These are phyloP conservation scores for Sphaeramia orbicularis DNA, from an alignment of 2,797 vertebrate species.

Conservation along the genomic window DNA sequence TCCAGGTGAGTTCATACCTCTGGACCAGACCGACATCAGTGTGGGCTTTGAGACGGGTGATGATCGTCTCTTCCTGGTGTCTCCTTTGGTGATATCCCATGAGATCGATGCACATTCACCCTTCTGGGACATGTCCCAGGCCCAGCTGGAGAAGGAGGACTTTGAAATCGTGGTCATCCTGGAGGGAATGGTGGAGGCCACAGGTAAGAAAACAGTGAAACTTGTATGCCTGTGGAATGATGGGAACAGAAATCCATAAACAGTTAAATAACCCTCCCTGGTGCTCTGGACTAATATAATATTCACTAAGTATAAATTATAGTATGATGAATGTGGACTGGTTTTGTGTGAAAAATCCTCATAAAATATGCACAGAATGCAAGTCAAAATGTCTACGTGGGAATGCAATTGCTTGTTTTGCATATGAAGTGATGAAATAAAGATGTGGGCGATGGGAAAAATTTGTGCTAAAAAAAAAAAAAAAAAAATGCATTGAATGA, in stretches of 20 bases:
- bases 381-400: neutral
- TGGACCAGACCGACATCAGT: slow-evolving; percentile 98
- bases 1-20: slow-evolving; percentile 94
- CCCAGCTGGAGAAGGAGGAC: slow-evolving; percentile 94
- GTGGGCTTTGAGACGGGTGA: slow-evolving; percentile 97
- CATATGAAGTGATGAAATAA: slow-evolving; percentile 15
- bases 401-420: slow-evolving; percentile 2
- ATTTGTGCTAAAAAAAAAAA: neutral
- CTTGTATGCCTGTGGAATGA: neutral
- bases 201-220: slow-evolving; percentile 82
- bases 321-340: neutral
- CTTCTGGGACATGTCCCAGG: slow-evolving; percentile 95
- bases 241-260: neutral
- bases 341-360: neutral
- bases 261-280: neutral
- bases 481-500: slow-evolving; percentile 1
- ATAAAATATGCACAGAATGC: neutral
- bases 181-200: slow-evolving; percentile 99
- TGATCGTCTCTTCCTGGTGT: slow-evolving; percentile 96
- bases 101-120: slow-evolving; percentile 92
- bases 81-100: slow-evolving; percentile 95
- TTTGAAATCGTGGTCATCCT: slow-evolving; percentile 98
- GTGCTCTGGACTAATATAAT: neutral
- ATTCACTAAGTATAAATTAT: too few species aligned
- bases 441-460: slow-evolving; percentile 4